Evolutionary conservation across 2,113 vertebrate genomes (phyloP), one percentile per base, ranked within the genome.

Genomic region (Scopus umbretta): DNA sequence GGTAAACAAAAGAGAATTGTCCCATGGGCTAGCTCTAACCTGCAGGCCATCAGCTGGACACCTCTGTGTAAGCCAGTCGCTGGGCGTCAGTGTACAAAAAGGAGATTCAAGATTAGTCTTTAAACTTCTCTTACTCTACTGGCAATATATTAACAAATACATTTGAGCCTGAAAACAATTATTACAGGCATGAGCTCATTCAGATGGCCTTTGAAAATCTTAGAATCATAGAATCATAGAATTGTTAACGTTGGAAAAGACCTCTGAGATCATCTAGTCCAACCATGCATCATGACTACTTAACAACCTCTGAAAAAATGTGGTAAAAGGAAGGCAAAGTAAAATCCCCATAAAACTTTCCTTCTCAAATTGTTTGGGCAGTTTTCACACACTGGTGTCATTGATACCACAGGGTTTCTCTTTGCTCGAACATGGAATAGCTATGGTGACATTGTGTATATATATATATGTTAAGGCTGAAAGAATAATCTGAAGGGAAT

Each of bases 71-170:
- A 72, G 30, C 17, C 4, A 5, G 11, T 47, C 6, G 10, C 10
- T 23, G 16, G 18, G 3, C 0, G 0, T 11, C 3, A 1, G 13
- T 25, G 19, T n/a, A 22, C 14, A 43, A 42, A 61, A 8, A 80
- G 3, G 16, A 27, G 23, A 55, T 75, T 72, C 15, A 42, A 72
- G 38, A 27, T 42, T n/a, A 40, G 12, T 67, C n/a, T 34, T 55
- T n/a, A 34, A 75, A 49, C 42, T 34, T 47, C 22, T 34, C 50
- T 56, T 58, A 27, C 53, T 40, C 18, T 45, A n/a, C 32, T 40
- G 72, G 23, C 16, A 76, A 34, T 49, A 30, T 67, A 18, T 49
- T 49, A 66, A 49, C n/a, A 47, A 74, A 75, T 52, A 32, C 13
- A 56, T 32, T 25, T 82, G 43, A 38, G 34, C 50, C 30, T 49